Base-by-base conservation (phyloP, 2,113 vertebrate genomes). In the Coptodon rendalli region DNA sequence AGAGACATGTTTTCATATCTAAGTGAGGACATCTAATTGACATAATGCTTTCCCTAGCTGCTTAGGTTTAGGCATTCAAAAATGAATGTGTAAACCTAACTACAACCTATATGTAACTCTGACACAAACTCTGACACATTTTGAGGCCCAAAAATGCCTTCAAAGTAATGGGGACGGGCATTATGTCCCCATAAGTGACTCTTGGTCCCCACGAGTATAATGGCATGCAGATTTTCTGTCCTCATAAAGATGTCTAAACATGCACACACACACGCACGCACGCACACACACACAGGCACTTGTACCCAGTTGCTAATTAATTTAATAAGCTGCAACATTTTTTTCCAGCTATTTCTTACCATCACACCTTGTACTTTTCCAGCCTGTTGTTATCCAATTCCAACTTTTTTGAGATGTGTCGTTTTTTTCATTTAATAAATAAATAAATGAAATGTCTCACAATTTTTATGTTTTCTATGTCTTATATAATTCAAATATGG, bases 401-500 rank as follows among this genome's bases (percentile, higher is more conserved):
- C 0, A 0, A 68, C 34, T 0, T 40, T 40, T 38, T 68, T 38
- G 34, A 38, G 10, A 38, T 2, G 17, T 66, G 61, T 66, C n/a
- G 1, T 12, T 36, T 36, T 5, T 36, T 63, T 7, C 5, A 36
- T 63, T 63, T 7, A 61, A 10, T 31, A 31, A 61, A 34, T 61
- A 29, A 57, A 16, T 36, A 63, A 63, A 36, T 63, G 1, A 66
- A 36, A 36, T 12, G 17, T 66, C 61, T 38, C 61, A 66, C 61
- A n/a, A 7, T n/a, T 66, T 0, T 12, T n/a, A n/a, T n/a, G 59
- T 63, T 36, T 63, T 63, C 31, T 63, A 63, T 36, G 17, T 66
- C 61, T 66, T 66, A 66, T 38, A 66, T n/a, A 38, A 66, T 66
- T 43, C 22, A 43, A 40, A 71, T 71, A 24, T 71, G 66, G 38